These are phyloP conservation scores for Rhipidura dahli DNA, from an alignment of 2,113 vertebrate genomes.

Conservation along the genomic window DNA sequence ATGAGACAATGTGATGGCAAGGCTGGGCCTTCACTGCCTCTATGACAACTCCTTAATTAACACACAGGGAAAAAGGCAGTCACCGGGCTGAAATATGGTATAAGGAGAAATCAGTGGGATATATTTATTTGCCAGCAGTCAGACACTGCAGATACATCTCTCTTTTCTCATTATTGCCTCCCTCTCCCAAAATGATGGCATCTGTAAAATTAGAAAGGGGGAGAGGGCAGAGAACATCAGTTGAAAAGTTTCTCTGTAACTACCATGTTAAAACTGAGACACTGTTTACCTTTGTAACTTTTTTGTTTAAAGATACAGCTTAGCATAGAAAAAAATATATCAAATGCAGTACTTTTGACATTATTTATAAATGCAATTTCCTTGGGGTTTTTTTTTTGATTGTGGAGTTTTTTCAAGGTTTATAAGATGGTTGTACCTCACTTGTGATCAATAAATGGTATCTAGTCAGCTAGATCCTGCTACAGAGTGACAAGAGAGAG, in stretches of 20 bases:
- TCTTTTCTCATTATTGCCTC: background rate
- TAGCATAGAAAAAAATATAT: background rate
- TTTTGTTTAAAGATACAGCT: background rate
- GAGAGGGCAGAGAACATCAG: background rate
- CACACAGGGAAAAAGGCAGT: background rate
- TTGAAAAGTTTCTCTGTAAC: background rate
- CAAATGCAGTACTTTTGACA: background rate
- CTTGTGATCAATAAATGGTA: background rate
- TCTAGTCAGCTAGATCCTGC: background rate
- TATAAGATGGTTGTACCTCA: background rate
- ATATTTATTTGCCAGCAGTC: background rate
- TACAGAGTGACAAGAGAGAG: background rate
- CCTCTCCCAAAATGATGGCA: background rate
- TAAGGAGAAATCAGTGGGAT: background rate
- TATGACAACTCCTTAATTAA: background rate
- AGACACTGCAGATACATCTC: background rate
- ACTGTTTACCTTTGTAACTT: background rate
- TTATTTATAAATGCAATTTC: background rate
- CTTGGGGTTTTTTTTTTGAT: background rate
- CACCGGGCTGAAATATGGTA: background rate
- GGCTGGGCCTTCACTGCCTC: background rate
- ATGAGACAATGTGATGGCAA: rapidly evolving
- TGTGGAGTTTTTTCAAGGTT: background rate
- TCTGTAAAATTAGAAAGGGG: background rate
- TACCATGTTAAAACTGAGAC: background rate